Evolutionary conservation across 2,797 vertebrate species (phyloP).

Genomic region (Pseudomugil gertrudae): DNA sequence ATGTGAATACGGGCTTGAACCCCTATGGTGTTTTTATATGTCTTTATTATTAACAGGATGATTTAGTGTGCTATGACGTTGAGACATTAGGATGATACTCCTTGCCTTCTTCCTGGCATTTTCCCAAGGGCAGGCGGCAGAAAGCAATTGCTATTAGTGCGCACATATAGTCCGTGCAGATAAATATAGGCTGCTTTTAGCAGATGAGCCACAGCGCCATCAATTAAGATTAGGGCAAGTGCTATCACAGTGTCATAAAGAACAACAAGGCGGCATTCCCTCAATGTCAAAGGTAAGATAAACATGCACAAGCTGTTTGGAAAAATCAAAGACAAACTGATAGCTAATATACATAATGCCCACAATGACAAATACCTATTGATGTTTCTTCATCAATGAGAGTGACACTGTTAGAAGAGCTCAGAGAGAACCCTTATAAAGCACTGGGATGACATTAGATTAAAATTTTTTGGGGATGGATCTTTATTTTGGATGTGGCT

Average conservation of each 20-base stretch:
- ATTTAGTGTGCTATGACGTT: slow-evolving; percentile 62
- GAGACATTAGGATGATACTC: slow-evolving; percentile 77
- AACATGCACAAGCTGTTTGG: slow-evolving; percentile 68
- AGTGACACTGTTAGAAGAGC: slow-evolving; percentile 68
- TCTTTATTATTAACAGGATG: slow-evolving; percentile 61
- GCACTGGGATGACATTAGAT: slow-evolving; percentile 50
- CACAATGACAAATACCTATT: slow-evolving; percentile 74
- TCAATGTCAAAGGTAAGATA: slow-evolving; percentile 88
- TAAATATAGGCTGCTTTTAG: slow-evolving; percentile 91
- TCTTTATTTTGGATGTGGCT: slow-evolving; percentile 36
- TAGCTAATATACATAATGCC: slow-evolving; percentile 79
- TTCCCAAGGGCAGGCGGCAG: slow-evolving; percentile 87
- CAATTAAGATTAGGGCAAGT: slow-evolving; percentile 85
- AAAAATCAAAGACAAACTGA: slow-evolving; percentile 63
- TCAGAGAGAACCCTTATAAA: slow-evolving; percentile 47
- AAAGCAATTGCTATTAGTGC: slow-evolving; percentile 91
- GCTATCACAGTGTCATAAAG: slow-evolving; percentile 83
- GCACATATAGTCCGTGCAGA: slow-evolving; percentile 82
- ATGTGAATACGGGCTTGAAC: slow-evolving; percentile 7
- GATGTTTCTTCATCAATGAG: slow-evolving; percentile 74
- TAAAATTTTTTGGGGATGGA: slow-evolving; percentile 48
- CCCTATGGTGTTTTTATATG: slow-evolving; percentile 27
- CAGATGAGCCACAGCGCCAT: slow-evolving; percentile 87
- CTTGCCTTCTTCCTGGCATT: slow-evolving; percentile 80
- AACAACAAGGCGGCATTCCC: slow-evolving; percentile 79